Conservation (phyloP, 92 coral and sea anemone species). For the Porites evermanni region DNA sequence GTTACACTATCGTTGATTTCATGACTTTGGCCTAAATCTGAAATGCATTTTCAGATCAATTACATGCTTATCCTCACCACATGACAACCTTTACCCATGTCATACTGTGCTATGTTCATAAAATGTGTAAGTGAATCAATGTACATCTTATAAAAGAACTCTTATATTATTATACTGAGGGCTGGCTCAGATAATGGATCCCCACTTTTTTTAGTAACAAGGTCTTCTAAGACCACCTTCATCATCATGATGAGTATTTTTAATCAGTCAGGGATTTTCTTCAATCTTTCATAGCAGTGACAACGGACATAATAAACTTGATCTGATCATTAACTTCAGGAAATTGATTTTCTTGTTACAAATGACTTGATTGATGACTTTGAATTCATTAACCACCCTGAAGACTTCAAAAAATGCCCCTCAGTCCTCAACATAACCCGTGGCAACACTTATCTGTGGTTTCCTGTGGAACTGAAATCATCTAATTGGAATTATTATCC, state of each 20-base stretch:
- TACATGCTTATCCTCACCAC: not conserved
- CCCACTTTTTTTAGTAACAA: not conserved
- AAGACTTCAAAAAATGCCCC: slow-evolving; percentile 8
- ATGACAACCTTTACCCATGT: not conserved
- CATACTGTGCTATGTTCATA: not conserved
- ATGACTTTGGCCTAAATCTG: not conserved
- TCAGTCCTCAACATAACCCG: not conserved
- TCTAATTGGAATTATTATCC: slow-evolving; percentile 13
- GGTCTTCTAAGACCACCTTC: too few relatives aligned
- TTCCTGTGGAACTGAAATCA: slow-evolving; percentile 2
- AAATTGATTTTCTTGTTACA: slow-evolving; percentile 9
- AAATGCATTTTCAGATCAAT: not conserved
- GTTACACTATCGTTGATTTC: not conserved
- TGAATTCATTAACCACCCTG: not conserved
- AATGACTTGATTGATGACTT: not conserved
- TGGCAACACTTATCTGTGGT: slow-evolving; percentile 25
- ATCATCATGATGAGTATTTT: too few relatives aligned
- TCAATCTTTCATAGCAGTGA: not conserved
- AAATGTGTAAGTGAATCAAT: not conserved
- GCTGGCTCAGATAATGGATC: too few relatives aligned
- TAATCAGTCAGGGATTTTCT: too few relatives aligned
- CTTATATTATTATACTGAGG: not conserved
- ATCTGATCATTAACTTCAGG: slow-evolving; percentile 25
- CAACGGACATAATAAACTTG: not conserved
- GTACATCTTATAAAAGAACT: not conserved